These are phyloP conservation scores for Trichosurus vulpecula DNA, from an alignment of 2,797 vertebrate genomes.

Conservation along the genomic window DNA sequence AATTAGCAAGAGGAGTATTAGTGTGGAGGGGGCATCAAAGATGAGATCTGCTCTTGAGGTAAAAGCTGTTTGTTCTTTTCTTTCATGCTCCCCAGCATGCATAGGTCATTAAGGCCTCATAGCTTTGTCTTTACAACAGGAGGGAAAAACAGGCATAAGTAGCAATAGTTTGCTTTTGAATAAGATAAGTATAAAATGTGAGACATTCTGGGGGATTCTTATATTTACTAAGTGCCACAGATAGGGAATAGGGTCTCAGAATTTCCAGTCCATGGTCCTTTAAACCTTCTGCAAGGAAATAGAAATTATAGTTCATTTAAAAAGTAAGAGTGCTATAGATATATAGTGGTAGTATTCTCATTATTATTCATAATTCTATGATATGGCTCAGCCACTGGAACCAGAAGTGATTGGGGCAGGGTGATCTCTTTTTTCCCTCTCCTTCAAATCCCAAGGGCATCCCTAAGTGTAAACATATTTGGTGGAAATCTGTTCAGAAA, in stretches of 20 bases:
- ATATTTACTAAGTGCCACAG: not conserved
- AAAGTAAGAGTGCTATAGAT: not conserved
- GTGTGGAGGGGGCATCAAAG: not conserved
- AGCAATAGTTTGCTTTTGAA: not conserved
- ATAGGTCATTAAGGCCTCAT: constrained; percentile 26
- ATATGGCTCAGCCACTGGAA: not conserved
- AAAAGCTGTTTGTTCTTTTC: constrained; percentile 1
- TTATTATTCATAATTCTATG: not conserved
- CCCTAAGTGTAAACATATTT: not conserved
- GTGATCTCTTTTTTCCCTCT: not conserved
- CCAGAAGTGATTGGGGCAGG: not conserved
- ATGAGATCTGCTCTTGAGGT: not conserved
- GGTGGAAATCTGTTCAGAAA: not conserved
- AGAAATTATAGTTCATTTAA: not conserved
- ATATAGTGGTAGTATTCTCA: not conserved
- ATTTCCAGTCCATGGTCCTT: not conserved
- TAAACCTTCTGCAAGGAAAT: not conserved
- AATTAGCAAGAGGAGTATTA: not conserved
- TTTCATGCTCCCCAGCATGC: constrained; percentile 22
- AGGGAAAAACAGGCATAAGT: not conserved
- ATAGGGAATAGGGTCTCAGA: not conserved
- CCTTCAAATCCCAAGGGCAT: not conserved
- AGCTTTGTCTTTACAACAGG: not conserved
- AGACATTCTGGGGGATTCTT: not conserved
- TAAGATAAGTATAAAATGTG: not conserved